A percentile compares a stretch with the other conserved stretches of the same genome.
phyloP scores from a whole-genome alignment of 2,113 vertebrate genomes.

The Gymnogyps californianus region DNA sequence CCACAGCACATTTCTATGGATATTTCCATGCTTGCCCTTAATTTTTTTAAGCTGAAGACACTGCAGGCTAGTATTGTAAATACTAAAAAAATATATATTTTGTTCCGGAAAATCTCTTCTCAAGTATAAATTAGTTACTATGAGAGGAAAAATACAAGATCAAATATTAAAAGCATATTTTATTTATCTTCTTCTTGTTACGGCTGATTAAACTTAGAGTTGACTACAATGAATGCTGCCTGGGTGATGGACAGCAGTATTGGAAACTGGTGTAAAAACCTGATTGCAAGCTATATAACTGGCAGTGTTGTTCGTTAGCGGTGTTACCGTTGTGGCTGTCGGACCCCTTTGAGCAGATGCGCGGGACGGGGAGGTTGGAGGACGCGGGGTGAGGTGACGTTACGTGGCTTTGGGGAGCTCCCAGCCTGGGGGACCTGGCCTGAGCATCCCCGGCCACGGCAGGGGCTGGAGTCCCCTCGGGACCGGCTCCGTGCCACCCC shows the following conservation, averaged over 20 bases:
- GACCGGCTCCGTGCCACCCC: background rate
- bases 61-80: background rate
- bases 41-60: background rate
- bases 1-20: background rate
- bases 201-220: background rate
- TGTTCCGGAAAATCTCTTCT: background rate
- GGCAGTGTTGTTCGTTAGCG: accelerated
- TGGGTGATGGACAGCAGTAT: background rate
- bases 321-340: accelerated
- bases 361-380: background rate
- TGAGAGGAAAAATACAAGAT: background rate
- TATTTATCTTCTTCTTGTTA: background rate
- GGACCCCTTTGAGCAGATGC: accelerated
- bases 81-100: background rate
- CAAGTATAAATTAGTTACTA: background rate
- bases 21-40: background rate
- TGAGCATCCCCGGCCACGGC: background rate
- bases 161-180: background rate
- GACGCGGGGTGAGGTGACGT: accelerated
- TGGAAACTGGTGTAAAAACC: background rate
- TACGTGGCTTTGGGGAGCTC: background rate
- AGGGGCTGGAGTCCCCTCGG: background rate
- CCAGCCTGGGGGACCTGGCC: background rate
- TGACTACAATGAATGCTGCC: background rate
- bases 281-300: accelerated